A percentile compares a stretch with the other conserved stretches of the same genome.
phyloP scores from a whole-genome alignment of 2,888 invertebrate species.

The Apodemia mormo region DNA sequence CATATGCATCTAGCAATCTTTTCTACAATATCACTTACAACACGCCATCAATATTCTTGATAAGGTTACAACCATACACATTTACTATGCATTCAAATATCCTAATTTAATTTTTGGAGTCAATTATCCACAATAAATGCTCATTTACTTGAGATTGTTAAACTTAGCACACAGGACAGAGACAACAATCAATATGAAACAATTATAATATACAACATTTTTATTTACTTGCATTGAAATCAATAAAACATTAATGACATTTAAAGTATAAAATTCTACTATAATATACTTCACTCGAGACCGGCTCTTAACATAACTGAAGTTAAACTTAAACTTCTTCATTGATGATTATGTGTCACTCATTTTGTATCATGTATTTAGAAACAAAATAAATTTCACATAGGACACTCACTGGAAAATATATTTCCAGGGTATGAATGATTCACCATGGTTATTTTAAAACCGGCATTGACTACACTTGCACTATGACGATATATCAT shows the following conservation, averaged over 20 bases:
- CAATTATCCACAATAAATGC: slow-evolving; percentile 57
- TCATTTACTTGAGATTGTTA: slow-evolving; percentile 52
- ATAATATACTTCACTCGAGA: slow-evolving; percentile 17
- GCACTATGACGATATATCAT: slow-evolving; percentile 17
- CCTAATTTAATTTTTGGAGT: slow-evolving; percentile 73
- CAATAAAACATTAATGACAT: slow-evolving; percentile 28
- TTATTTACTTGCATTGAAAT: slow-evolving; percentile 37
- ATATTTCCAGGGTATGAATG: background rate
- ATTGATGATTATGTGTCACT: slow-evolving; percentile 37
- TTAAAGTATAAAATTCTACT: slow-evolving; percentile 41
- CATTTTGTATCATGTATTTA: slow-evolving; percentile 33
- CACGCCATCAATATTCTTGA: slow-evolving; percentile 54
- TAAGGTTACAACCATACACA: slow-evolving; percentile 65
- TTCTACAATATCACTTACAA: slow-evolving; percentile 50
- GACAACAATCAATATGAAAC: slow-evolving; percentile 18
- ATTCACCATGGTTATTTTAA: background rate
- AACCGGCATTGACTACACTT: background rate
- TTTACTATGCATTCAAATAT: slow-evolving; percentile 63
- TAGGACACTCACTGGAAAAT: background rate
- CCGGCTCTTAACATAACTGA: slow-evolving; percentile 25
- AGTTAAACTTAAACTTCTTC: slow-evolving; percentile 27
- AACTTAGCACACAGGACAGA: slow-evolving; percentile 54
- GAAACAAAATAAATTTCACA: slow-evolving; percentile 26
- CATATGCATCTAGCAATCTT: slow-evolving; percentile 51
- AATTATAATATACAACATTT: slow-evolving; percentile 15